Evolutionary conservation across 2,113 vertebrate species (phyloP).

Genomic region (Motacilla tschutschensis): DNA sequence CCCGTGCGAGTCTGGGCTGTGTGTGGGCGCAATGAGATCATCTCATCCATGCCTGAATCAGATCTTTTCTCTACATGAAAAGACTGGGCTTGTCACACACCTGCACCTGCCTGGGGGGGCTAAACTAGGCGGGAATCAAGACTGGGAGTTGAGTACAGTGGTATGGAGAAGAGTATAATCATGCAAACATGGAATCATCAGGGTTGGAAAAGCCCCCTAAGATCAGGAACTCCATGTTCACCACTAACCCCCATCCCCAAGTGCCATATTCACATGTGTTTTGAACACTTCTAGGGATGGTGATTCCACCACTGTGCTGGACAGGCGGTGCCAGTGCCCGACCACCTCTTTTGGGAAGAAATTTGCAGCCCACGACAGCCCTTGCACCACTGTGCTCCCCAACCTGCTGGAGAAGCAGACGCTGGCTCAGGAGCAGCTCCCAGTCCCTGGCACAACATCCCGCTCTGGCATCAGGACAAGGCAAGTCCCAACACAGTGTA

Average conservation of each 20-base stretch:
- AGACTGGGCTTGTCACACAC: background rate
- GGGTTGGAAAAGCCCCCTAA: background rate
- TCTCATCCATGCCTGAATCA: background rate
- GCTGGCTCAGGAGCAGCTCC: background rate
- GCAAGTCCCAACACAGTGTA: fast-evolving
- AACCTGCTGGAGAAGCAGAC: fast-evolving
- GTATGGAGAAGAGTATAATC: background rate
- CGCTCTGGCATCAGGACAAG: background rate
- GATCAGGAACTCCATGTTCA: background rate
- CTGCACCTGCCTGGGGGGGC: background rate
- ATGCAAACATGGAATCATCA: background rate
- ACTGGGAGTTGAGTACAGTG: background rate
- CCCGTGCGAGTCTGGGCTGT: fast-evolving
- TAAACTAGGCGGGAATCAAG: background rate
- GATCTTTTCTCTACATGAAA: background rate
- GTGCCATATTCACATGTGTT: fast-evolving
- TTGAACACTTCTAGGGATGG: background rate
- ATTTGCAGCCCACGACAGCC: background rate
- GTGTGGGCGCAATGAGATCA: background rate
- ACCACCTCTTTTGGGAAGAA: background rate
- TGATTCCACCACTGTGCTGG: background rate
- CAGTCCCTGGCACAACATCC: background rate
- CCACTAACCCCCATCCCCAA: background rate
- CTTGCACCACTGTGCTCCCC: background rate
- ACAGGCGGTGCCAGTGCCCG: background rate